phyloP scores from a whole-genome alignment of 2,888 invertebrate species.

The Brenthis hecate region DNA sequence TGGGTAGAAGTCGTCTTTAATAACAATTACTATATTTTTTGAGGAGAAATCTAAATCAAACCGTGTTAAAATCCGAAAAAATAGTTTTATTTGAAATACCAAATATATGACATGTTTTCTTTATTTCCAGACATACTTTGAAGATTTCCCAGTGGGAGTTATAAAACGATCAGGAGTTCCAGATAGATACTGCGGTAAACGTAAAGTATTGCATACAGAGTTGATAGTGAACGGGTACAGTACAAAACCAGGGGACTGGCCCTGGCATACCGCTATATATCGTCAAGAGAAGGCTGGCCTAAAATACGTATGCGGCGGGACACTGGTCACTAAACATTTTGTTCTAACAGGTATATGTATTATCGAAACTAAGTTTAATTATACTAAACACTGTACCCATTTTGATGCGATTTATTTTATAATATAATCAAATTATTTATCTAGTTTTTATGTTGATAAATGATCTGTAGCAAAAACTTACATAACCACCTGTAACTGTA shows the following conservation, averaged over 20 bases:
- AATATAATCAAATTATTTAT: no score
- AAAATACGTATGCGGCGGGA: slow-evolving; percentile 65
- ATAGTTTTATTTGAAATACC: no score
- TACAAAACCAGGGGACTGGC: slow-evolving; percentile 67
- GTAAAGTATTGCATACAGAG: slow-evolving; percentile 53
- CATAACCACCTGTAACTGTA: no score
- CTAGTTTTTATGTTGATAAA: no score
- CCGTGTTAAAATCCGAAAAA: no score
- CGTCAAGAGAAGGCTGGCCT: slow-evolving; percentile 45
- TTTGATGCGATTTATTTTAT: no score
- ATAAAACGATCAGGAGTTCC: slow-evolving; percentile 42
- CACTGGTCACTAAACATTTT: slow-evolving; percentile 53
- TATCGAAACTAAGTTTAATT: neutral
- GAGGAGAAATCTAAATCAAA: no score
- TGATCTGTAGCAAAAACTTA: no score
- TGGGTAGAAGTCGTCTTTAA: no score
- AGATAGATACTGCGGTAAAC: slow-evolving; percentile 53
- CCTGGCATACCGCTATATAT: slow-evolving; percentile 67
- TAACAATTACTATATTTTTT: no score
- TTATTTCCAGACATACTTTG: slow-evolving; percentile 28
- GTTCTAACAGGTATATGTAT: slow-evolving; percentile 55
- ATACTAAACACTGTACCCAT: no score
- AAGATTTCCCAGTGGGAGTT: slow-evolving; percentile 45
- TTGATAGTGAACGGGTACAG: slow-evolving; percentile 57
- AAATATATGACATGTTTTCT: neutral